A percentile compares a stretch with the other conserved stretches of the same genome.
phyloP scores from a whole-genome alignment of 2,888 invertebrate species.

The Tethea ocularis region DNA sequence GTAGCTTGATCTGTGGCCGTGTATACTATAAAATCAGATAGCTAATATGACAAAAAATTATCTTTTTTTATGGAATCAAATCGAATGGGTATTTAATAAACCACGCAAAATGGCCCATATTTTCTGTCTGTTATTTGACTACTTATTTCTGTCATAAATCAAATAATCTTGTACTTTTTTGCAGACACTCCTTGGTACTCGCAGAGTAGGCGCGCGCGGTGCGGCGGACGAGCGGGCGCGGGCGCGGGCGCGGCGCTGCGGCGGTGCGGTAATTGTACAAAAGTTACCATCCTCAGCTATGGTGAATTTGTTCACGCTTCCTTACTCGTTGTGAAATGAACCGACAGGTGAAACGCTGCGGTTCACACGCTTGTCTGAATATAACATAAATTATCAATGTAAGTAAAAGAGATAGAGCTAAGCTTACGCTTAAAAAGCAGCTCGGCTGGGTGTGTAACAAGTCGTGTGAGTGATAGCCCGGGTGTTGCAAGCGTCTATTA shows the following conservation, averaged over 20 bases:
- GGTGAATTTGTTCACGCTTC: conserved; percentile 64
- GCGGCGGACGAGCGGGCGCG: conserved; percentile 27
- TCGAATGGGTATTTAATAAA: too few relatives aligned
- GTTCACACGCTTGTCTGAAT: conserved; percentile 19
- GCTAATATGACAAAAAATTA: too few relatives aligned
- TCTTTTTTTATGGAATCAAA: too few relatives aligned
- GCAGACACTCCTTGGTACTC: conserved; percentile 46
- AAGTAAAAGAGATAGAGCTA: not conserved
- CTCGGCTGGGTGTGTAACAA: too few relatives aligned
- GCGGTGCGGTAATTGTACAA: conserved; percentile 71
- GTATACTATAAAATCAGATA: too few relatives aligned
- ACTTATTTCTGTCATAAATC: too few relatives aligned
- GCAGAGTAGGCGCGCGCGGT: conserved; percentile 30
- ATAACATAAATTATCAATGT: not conserved
- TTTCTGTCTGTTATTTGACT: too few relatives aligned
- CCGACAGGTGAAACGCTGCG: conserved; percentile 40
- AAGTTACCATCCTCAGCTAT: conserved; percentile 75
- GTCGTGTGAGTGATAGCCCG: too few relatives aligned
- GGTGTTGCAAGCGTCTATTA: too few relatives aligned
- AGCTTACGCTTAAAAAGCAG: too few relatives aligned
- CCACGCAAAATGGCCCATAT: too few relatives aligned
- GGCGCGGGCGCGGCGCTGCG: conserved; percentile 41
- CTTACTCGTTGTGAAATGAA: conserved; percentile 36
- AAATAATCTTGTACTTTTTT: conserved; percentile 28
- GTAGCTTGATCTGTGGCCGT: too few relatives aligned